Evolutionary conservation across 1,140 invertebrate genomes (phyloP).

Genomic region (Eumaeus atala): DNA sequence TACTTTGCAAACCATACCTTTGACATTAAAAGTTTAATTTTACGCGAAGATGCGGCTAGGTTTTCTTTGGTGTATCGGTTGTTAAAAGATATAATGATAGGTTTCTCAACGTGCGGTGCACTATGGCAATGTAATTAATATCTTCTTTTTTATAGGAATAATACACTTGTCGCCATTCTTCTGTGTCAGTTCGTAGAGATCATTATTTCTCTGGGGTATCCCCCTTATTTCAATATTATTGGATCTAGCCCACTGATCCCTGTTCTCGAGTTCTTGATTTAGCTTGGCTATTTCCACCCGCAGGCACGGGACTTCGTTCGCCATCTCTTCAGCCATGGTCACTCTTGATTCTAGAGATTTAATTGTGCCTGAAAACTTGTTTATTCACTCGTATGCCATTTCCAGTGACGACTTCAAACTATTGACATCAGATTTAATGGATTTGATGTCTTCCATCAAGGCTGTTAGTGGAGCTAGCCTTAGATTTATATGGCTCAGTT

Average conservation of each 20-base stretch:
- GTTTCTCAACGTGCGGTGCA: constrained; percentile 20
- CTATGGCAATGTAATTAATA: constrained; percentile 28
- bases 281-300: constrained; percentile 9
- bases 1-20: background rate
- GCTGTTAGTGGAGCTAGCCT: constrained; percentile 24
- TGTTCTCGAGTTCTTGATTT: constrained; percentile 13
- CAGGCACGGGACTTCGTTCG: constrained; percentile 9
- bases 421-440: constrained; percentile 21
- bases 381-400: constrained; percentile 20
- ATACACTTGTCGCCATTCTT: constrained; percentile 17
- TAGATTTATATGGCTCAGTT: constrained; percentile 16
- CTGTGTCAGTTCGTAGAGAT: constrained; percentile 21
- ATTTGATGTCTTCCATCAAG: constrained; percentile 24
- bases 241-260: constrained; percentile 24
- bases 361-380: constrained; percentile 15
- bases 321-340: constrained; percentile 15
- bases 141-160: constrained; percentile 22
- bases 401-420: constrained; percentile 20
- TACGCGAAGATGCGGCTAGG: constrained; percentile 20
- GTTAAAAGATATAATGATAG: constrained; percentile 25
- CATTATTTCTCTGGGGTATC: constrained; percentile 22
- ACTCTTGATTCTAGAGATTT: constrained; percentile 20
- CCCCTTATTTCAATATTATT: constrained; percentile 31
- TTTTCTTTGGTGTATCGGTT: constrained; percentile 28
- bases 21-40: background rate